Evolutionary conservation across 1,140 invertebrate species (phyloP).

Genomic region (Pomacea maculata): DNA sequence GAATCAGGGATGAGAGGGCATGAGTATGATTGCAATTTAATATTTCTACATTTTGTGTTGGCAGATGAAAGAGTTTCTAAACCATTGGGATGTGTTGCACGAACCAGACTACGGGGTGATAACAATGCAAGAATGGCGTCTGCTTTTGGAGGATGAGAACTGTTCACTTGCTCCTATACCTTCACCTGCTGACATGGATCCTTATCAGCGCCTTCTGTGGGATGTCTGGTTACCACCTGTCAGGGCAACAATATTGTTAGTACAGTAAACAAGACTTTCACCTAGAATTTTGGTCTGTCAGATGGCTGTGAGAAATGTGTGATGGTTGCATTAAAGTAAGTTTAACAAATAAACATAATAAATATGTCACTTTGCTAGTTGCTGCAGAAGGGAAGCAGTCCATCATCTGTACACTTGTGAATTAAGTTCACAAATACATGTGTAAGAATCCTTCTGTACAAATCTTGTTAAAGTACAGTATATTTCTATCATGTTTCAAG

Average conservation of each 20-base stretch:
- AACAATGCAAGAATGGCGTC: slow-evolving; percentile 77
- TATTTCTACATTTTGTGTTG: slow-evolving; percentile 15
- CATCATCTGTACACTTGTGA: too few relatives aligned
- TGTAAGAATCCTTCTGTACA: too few relatives aligned
- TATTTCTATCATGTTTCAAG: too few relatives aligned
- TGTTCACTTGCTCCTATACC: slow-evolving; percentile 26
- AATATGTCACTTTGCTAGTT: too few relatives aligned
- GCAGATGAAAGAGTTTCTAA: slow-evolving; percentile 74
- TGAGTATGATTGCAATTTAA: not conserved
- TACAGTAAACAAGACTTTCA: slow-evolving; percentile 19
- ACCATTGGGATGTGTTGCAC: slow-evolving; percentile 79
- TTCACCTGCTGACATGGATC: slow-evolving; percentile 69
- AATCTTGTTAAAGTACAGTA: too few relatives aligned
- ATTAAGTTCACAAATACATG: too few relatives aligned
- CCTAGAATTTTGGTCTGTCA: too few relatives aligned
- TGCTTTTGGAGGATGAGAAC: slow-evolving; percentile 52
- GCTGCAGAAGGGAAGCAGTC: too few relatives aligned
- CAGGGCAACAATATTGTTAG: slow-evolving; percentile 75
- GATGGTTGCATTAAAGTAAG: too few relatives aligned
- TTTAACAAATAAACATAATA: too few relatives aligned
- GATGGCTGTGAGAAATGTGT: too few relatives aligned
- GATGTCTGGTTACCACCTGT: slow-evolving; percentile 88
- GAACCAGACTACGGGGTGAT: slow-evolving; percentile 72
- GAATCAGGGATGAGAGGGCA: not conserved
- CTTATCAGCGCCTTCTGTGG: slow-evolving; percentile 85